A percentile compares a stretch with the other conserved stretches of the same genome.
These are phyloP conservation scores for Ormyrus labotus DNA, from an alignment of 2,888 invertebrate species.

Conservation along the genomic window DNA sequence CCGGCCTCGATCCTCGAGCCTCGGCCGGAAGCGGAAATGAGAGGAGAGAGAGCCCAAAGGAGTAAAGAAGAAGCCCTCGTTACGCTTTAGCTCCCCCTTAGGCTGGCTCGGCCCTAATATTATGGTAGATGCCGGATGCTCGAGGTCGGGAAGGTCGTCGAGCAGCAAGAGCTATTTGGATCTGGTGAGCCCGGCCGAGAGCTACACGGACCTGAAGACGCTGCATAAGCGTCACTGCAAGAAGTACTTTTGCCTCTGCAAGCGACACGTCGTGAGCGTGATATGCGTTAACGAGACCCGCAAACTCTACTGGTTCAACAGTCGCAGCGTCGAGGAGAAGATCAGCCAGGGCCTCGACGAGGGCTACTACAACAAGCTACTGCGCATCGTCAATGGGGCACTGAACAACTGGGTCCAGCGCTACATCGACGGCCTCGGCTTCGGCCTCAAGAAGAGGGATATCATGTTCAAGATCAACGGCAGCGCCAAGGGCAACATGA, in stretches of 20 bases:
- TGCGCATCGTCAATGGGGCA: constrained; percentile 70
- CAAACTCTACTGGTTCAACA: constrained; percentile 73
- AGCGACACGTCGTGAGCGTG: constrained; percentile 72
- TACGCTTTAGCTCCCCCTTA: not conserved
- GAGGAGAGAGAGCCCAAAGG: constrained; percentile 10
- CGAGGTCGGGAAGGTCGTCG: constrained; percentile 39
- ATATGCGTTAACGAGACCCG: constrained; percentile 72
- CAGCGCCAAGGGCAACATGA: constrained; percentile 72
- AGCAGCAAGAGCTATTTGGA: constrained; percentile 64
- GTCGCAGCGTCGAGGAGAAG: constrained; percentile 72
- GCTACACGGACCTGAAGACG: constrained; percentile 68
- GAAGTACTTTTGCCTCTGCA: constrained; percentile 72
- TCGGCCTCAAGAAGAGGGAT: constrained; percentile 60
- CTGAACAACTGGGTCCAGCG: constrained; percentile 70
- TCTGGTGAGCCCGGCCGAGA: constrained; percentile 68
- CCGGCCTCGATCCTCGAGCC: constrained; percentile 32
- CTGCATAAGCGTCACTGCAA: constrained; percentile 69
- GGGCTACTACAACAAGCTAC: constrained; percentile 72
- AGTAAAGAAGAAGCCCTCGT: not conserved
- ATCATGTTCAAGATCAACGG: constrained; percentile 74
- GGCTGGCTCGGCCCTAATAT: constrained; percentile 51
- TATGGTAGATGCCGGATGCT: constrained; percentile 51
- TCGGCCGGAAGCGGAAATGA: constrained; percentile 31
- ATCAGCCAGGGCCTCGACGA: constrained; percentile 70
- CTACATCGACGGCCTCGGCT: constrained; percentile 68